Conservation (phyloP, 2,888 invertebrate species). For the Ochropleura leucogaster region DNA sequence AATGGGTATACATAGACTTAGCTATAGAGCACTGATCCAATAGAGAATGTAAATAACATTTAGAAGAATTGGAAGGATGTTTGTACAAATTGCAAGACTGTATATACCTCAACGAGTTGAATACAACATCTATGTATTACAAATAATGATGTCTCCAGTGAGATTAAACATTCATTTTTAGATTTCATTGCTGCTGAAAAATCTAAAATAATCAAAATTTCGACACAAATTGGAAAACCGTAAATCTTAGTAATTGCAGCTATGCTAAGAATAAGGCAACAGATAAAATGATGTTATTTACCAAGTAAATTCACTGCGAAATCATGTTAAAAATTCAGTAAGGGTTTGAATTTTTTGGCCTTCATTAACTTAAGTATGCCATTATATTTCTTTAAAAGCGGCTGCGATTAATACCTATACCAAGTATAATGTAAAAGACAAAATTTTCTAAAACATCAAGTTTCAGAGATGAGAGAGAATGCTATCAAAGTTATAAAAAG, state of each 20-base stretch:
- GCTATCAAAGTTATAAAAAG: no score
- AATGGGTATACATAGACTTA: conserved; percentile 82
- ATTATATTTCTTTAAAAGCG: background rate
- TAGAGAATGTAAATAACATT: conserved; percentile 81
- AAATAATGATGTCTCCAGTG: conserved; percentile 55
- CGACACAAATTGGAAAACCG: conserved; percentile 4
- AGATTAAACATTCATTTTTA: conserved; percentile 29
- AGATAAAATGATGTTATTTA: background rate
- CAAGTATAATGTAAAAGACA: no score
- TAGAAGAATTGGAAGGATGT: conserved; percentile 79
- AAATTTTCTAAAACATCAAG: no score
- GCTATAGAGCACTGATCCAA: conserved; percentile 80
- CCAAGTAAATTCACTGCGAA: background rate
- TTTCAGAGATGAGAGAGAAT: no score
- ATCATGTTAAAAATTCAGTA: conserved; percentile 19
- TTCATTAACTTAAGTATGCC: background rate
- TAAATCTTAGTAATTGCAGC: conserved; percentile 21
- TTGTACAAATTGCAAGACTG: conserved; percentile 89
- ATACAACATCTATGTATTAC: conserved; percentile 54
- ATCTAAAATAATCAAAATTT: conserved; percentile 9
- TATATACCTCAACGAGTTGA: conserved; percentile 74
- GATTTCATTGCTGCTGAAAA: conserved; percentile 27
- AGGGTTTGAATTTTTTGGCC: background rate
- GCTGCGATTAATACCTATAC: no score
- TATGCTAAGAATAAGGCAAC: background rate